Base-by-base conservation (phyloP, 2,888 invertebrate genomes). In the Apamea sordens region DNA sequence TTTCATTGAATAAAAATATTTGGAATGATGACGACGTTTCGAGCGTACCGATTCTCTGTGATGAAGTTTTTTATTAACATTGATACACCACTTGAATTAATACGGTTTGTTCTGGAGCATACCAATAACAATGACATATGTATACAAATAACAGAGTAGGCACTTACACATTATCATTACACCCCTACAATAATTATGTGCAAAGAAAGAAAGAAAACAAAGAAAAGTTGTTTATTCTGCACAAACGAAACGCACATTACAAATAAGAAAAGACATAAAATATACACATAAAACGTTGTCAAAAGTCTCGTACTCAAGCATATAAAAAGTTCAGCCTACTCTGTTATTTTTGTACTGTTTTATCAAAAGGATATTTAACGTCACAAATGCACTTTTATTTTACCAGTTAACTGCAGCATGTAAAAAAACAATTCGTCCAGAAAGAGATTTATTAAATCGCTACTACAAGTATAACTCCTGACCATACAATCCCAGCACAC, bases 1-100 rank as follows among this genome's bases (percentile, higher is more conserved):
- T 93, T 93, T 93, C 93, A 94, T 94, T 92, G 92, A 93, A 93
- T 93, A 93, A 93, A 94, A 94, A 94, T 93, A 94, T 93, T 91
- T 92, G 88, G 89, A 90, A 91, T 90, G 85, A 89, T 86, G 85
- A 89, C 86, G 84, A 88, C 79, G 85, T 79, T 82, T 73, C 53
- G 69, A 67, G 77, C 80, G 81, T 75, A 53, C 64, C 67, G 70
- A 79, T 85, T 84, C 73, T 84, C 86, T 89, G 67, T 69, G 73
- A 81, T 80, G 73, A 71, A 74, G 63, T 78, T 76, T 74, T 83
- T 83, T 70, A 79, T 73, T 68, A 77, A 77, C 65, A 82, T 79
- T 72, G 79, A 82, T 75, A 79, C 69, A 67, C 47, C 10, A 73
- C 69, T 85, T 63, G 64, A 77, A n/a, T 82, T 61, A 70, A 82